phyloP scores from a whole-genome alignment of 2,888 invertebrate genomes.

The Cerceris ruficornis region DNA sequence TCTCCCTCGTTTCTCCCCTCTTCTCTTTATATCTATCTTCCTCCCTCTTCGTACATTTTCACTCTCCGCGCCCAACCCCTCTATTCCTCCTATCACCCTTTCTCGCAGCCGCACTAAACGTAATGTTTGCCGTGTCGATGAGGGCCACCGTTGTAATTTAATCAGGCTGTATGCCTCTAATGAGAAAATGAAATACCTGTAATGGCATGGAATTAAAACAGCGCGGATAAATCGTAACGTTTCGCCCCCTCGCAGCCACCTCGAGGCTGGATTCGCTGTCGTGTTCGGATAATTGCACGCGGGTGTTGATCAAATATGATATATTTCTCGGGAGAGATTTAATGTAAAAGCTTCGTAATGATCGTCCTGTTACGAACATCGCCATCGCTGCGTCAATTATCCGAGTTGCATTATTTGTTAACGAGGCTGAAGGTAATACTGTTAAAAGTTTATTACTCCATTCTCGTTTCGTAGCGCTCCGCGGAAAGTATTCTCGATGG shows the following conservation, averaged over 20 bases:
- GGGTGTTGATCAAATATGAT: slow-evolving; percentile 36
- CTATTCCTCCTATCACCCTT: background rate
- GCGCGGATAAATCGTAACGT: slow-evolving; percentile 26
- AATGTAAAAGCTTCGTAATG: slow-evolving; percentile 3
- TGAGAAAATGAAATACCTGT: slow-evolving; percentile 55
- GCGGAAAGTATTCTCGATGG: too few relatives aligned
- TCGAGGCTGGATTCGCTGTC: background rate
- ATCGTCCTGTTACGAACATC: slow-evolving; percentile 13
- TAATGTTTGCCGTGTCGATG: slow-evolving; percentile 40
- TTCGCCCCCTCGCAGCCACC: slow-evolving; percentile 2
- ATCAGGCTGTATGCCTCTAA: slow-evolving; percentile 41
- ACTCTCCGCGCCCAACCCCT: background rate
- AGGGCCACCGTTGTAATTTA: slow-evolving; percentile 41
- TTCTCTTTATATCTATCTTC: background rate
- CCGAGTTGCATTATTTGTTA: too few relatives aligned
- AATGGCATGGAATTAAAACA: slow-evolving; percentile 49
- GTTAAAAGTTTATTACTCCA: too few relatives aligned
- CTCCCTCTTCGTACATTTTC: background rate
- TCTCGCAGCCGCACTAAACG: slow-evolving; percentile 7
- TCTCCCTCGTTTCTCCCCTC: background rate
- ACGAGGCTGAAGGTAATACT: too few relatives aligned
- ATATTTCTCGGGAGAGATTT: slow-evolving; percentile 8
- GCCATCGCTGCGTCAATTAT: background rate
- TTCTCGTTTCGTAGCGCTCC: too few relatives aligned
- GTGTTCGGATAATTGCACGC: slow-evolving; percentile 39